phyloP scores from a whole-genome alignment of 2,113 vertebrate species.

The Pseudopipra pipra region DNA sequence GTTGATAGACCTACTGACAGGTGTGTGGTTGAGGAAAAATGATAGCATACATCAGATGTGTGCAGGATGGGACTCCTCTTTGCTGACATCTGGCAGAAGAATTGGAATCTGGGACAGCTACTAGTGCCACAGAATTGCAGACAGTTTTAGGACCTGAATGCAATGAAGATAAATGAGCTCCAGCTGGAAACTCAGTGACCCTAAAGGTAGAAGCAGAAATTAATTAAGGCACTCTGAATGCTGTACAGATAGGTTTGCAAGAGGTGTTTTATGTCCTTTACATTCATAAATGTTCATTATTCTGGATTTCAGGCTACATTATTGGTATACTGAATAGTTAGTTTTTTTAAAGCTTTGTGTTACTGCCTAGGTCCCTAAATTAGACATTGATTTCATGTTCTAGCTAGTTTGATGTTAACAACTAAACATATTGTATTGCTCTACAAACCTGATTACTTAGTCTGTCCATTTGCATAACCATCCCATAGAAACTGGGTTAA shows the following conservation, averaged over 20 bases:
- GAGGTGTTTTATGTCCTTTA: background rate
- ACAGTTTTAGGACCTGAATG: constrained; percentile 18
- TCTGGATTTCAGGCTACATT: background rate
- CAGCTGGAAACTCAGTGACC: background rate
- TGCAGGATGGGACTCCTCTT: background rate
- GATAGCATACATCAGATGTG: background rate
- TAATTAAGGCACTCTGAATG: background rate
- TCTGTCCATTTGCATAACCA: background rate
- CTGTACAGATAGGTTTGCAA: background rate
- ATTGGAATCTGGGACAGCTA: constrained; percentile 43
- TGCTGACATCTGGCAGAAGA: constrained; percentile 43
- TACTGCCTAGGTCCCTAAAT: background rate
- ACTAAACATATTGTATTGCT: background rate
- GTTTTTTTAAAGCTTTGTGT: background rate
- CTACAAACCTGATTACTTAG: background rate
- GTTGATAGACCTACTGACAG: constrained; percentile 11
- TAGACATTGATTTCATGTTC: background rate
- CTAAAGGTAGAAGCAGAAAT: background rate
- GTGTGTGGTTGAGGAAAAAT: constrained; percentile 18
- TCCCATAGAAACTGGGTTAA: background rate
- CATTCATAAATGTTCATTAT: background rate
- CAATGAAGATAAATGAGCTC: constrained; percentile 54
- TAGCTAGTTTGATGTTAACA: background rate
- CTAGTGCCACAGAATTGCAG: constrained; percentile 1
- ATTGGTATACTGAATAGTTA: background rate